Evolutionary conservation across 1,140 invertebrate genomes (phyloP), one percentile per base, ranked within the genome.

Genomic region (Macrosteles quadrilineatus): DNA sequence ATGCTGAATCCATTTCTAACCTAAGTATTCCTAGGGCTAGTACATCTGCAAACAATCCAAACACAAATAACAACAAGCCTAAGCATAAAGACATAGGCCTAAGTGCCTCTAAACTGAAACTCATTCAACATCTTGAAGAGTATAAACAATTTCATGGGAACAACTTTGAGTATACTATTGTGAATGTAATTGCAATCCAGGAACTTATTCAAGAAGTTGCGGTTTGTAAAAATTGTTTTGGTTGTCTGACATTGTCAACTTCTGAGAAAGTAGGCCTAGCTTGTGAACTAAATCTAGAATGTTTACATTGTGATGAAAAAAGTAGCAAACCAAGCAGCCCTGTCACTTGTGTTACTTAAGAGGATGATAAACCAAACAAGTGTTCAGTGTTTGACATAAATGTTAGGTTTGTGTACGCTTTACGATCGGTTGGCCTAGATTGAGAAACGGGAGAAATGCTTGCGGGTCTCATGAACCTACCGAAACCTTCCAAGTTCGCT

Each of bases 61-160:
- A 4, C 14, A 36, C 32, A 36, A 36, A 36, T 36, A 14, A 6
- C 4, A 36, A 36, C 32, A 4, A 36, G 14, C 32, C 32, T 6
- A 36, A 36, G 32, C 32, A 4, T 14, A 36, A 36, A 36, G 47
- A 70, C 53, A 29, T 63, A 36, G 47, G 65, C 53, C 3, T 63
- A 23, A 29, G 59, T 23, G 12, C 59, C 59, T 29, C 59, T n/a
- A 63, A 63, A 63, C 4, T 29, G 27, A 63, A 63, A 63, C 25
- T 63, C 27, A 53, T n/a, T 53, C 47, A 53, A 53, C 47, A 53
- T 53, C n/a, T 53, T 53, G 47, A 53, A 19, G 47, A 53, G n/a
- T 53, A 53, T 25, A 53, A 53, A 25, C 47, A 53, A 53, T 53
- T 53, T 53, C 6, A 53, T 6, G 23, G 23, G 3, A 53, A n/a